A percentile compares a stretch with the other conserved stretches of the same genome.
Conservation (phyloP, 2,888 invertebrate species). For the Stictocephala bisonia region DNA sequence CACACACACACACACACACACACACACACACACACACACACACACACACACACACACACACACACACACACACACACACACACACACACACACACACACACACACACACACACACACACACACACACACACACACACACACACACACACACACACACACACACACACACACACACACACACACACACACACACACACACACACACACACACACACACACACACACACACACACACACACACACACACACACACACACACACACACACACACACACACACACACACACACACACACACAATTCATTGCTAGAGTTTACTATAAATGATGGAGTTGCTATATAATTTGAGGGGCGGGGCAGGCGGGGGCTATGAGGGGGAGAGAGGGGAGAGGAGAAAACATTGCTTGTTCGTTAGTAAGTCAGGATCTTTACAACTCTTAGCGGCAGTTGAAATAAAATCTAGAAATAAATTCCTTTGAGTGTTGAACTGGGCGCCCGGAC, state of each 20-base stretch:
- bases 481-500: too few species aligned
- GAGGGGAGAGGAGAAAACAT: too few species aligned
- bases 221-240: neutral
- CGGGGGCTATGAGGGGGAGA: too few species aligned
- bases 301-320: neutral
- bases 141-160: neutral
- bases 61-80: neutral
- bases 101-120: neutral
- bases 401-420: too few species aligned
- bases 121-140: neutral
- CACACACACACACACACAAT: neutral
- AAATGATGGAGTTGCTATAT: too few species aligned
- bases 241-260: neutral
- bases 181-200: neutral
- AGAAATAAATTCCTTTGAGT: too few species aligned
- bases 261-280: neutral
- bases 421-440: too few species aligned
- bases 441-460: too few species aligned
- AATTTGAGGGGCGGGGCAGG: too few species aligned
- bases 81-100: neutral
- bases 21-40: neutral
- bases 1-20: neutral
- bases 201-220: neutral
- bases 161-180: neutral
- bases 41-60: neutral